These are phyloP conservation scores for Noctuana brunneofusca DNA, from an alignment of 2,888 invertebrate genomes.

Conservation along the genomic window DNA sequence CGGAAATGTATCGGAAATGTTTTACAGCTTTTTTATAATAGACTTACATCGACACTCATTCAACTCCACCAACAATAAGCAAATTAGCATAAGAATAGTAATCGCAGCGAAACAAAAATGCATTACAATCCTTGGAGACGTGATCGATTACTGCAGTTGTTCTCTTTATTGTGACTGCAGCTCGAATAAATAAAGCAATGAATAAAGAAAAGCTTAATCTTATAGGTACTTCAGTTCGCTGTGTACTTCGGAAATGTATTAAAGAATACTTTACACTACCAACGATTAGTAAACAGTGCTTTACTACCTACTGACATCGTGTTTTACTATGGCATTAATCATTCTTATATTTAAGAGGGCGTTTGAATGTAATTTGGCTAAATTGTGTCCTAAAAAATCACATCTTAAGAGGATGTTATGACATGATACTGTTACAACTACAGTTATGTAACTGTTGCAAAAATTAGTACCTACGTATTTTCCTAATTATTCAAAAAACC, in stretches of 20 bases:
- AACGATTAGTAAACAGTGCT: neutral
- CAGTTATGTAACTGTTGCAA: no score
- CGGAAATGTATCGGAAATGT: no score
- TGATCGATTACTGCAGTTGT: constrained; percentile 28
- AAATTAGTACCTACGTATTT: no score
- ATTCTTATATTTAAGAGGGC: no score
- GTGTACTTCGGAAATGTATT: constrained; percentile 5
- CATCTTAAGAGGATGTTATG: no score
- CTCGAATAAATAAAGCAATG: constrained; percentile 24
- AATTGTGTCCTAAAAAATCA: no score
- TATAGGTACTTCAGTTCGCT: constrained; percentile 4
- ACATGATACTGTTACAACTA: no score
- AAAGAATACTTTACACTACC: neutral
- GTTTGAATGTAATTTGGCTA: no score
- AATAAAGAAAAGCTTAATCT: constrained; percentile 29
- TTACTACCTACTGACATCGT: no score
- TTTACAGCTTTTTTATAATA: no score
- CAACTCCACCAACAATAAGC: neutral
- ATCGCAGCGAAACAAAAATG: neutral
- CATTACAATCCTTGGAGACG: constrained; percentile 14
- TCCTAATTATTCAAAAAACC: no score
- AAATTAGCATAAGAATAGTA: constrained; percentile 8
- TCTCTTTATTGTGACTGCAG: constrained; percentile 24
- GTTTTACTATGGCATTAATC: no score
- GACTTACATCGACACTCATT: neutral